Evolutionary conservation across 2,797 vertebrate genomes (phyloP), one percentile per base, ranked within the genome.

Genomic region (Agapornis canus): DNA sequence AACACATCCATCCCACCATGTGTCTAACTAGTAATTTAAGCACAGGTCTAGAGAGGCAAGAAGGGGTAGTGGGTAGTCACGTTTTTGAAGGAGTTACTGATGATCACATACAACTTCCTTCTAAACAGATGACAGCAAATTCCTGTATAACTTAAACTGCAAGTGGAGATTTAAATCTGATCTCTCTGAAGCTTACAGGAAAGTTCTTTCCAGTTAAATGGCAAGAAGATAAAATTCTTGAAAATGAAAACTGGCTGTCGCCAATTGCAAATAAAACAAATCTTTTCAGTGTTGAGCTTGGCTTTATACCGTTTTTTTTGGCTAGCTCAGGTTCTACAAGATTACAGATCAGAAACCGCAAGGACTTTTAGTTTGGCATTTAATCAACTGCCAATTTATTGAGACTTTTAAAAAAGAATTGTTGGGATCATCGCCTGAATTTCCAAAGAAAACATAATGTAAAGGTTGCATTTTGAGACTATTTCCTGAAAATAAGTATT

Each of bases 301-400:
- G 65, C 27, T 73, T 75, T 14, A 77, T n/a, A 18, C 11, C 45
- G 51, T 21, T 26, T 35, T 72, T 68, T 68, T 75, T 78, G 47
- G 49, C 63, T 69, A 72, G 25, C 16, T 37, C 40, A 80, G 18
- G 66, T 63, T 61, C 59, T 57, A 65, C 31, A 82, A 18, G 76
- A 80, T 63, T 23, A 60, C 80, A 93, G 64, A 85, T 29, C 86
- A 89, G 69, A 71, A 77, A 84, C 69, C 93, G 96, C 89, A 93
- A 77, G 68, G 71, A 87, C 83, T 89, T 87, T 80, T 63, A 83
- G 9, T 80, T 45, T 57, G 48, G 20, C 42, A 70, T 59, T 87
- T 87, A 66, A 87, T 37, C 27, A 0, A 37, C 16, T 73, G 79
- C 22, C 60, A 72, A 40, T 40, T 82, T 77, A 82, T 48, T 57